Evolutionary conservation across 2,888 invertebrate species (phyloP).

Genomic region (Chesias legatella): DNA sequence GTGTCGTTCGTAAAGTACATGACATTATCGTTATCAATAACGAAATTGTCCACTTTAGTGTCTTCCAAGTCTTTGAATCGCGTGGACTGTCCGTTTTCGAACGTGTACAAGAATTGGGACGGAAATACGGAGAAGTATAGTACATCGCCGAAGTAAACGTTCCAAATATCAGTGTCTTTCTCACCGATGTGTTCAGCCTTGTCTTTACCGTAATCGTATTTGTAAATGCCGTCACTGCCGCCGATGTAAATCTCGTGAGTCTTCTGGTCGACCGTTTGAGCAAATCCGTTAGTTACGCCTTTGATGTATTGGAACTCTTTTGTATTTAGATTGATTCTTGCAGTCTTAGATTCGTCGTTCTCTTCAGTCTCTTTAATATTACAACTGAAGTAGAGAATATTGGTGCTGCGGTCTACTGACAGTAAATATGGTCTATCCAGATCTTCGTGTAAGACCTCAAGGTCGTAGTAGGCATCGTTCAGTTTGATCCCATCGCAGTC

Average conservation of each 20-base stretch:
- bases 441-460: slow-evolving; percentile 43
- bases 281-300: slow-evolving; percentile 52
- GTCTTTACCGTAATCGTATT: slow-evolving; percentile 47
- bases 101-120: slow-evolving; percentile 49
- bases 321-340: slow-evolving; percentile 50
- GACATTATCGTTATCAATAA: slow-evolving; percentile 50
- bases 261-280: slow-evolving; percentile 53
- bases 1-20: slow-evolving; percentile 56
- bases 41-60: slow-evolving; percentile 57
- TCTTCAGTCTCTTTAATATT: slow-evolving; percentile 38
- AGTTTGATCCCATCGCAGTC: slow-evolving; percentile 46
- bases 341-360: slow-evolving; percentile 43
- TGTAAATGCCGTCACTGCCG: slow-evolving; percentile 57
- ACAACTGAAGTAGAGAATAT: slow-evolving; percentile 59
- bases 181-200: slow-evolving; percentile 44
- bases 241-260: slow-evolving; percentile 56
- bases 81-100: slow-evolving; percentile 38
- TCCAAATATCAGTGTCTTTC: slow-evolving; percentile 51
- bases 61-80: slow-evolving; percentile 58
- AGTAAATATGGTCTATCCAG: slow-evolving; percentile 56
- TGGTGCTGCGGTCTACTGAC: slow-evolving; percentile 49
- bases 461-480: slow-evolving; percentile 42
- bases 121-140: slow-evolving; percentile 57
- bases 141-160: slow-evolving; percentile 52
- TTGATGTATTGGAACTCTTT: slow-evolving; percentile 49